Evolutionary conservation across 2,797 vertebrate species (phyloP).

Genomic region (Rhinella marina): DNA sequence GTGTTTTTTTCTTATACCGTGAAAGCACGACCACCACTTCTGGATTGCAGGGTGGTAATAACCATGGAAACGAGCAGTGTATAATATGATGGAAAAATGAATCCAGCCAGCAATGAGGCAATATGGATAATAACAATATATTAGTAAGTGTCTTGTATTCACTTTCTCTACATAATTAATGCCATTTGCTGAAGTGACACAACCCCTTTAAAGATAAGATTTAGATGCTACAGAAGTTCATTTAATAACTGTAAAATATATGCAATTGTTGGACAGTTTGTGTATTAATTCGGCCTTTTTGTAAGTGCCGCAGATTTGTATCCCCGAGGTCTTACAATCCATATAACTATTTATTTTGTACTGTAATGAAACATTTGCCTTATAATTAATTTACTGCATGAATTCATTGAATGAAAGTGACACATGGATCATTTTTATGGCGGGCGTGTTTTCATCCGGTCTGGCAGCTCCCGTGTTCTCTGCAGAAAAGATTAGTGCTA

Average conservation of each 20-base stretch:
- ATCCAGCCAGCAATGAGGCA: too few relatives aligned
- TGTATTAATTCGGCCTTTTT: not conserved
- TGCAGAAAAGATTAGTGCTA: slow-evolving; percentile 8
- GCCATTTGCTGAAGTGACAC: too few relatives aligned
- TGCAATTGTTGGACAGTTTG: not conserved
- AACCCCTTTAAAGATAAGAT: too few relatives aligned
- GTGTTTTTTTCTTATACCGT: too few relatives aligned
- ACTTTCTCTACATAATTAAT: too few relatives aligned
- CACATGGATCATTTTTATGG: slow-evolving; percentile 11
- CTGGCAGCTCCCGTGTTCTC: not conserved
- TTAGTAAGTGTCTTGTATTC: too few relatives aligned
- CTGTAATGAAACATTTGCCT: slow-evolving; percentile 39
- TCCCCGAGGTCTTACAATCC: not conserved
- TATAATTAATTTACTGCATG: slow-evolving; percentile 39
- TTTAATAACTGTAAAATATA: not conserved
- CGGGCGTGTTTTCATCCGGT: not conserved
- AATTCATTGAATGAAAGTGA: slow-evolving; percentile 5
- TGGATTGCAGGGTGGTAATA: too few relatives aligned
- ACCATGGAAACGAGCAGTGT: too few relatives aligned
- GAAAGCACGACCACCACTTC: too few relatives aligned
- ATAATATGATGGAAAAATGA: too few relatives aligned
- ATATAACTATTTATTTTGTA: not conserved
- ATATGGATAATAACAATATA: too few relatives aligned
- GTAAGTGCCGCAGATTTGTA: not conserved
- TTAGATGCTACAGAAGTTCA: too few relatives aligned